These are phyloP conservation scores for Sycophila sp. DNA, from an alignment of 1,140 invertebrate species.

Conservation along the genomic window DNA sequence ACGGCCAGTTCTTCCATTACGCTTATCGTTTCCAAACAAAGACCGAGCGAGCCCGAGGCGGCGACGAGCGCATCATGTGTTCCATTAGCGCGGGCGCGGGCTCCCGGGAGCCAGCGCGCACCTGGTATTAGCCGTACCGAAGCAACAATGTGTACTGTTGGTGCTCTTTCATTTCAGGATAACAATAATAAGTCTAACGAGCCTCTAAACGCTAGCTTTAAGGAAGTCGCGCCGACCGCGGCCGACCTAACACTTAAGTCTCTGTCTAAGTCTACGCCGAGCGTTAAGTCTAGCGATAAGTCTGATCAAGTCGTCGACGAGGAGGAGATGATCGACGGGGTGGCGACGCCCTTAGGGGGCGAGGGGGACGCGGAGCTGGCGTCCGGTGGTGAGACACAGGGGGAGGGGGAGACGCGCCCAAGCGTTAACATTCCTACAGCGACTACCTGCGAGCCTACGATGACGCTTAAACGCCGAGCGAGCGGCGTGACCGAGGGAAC, in stretches of 20 bases:
- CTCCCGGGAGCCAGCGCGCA: background rate
- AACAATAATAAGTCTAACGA: conserved; percentile 66
- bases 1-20: conserved; percentile 67
- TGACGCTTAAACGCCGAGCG: conserved; percentile 67
- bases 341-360: background rate
- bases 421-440: conserved; percentile 60
- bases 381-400: conserved; percentile 12
- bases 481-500: conserved; percentile 65
- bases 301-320: conserved; percentile 47
- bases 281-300: conserved; percentile 62
- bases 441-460: conserved; percentile 59
- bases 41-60: conserved; percentile 62
- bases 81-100: conserved; percentile 62
- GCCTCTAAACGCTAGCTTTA: conserved; percentile 64
- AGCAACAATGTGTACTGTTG: conserved; percentile 68
- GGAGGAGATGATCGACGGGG: background rate
- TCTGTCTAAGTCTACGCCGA: conserved; percentile 61
- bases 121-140: conserved; percentile 66
- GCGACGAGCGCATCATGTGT: conserved; percentile 63
- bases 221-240: conserved; percentile 41
- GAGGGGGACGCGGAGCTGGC: background rate
- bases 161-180: conserved; percentile 69
- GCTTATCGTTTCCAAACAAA: conserved; percentile 64
- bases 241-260: conserved; percentile 43
- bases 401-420: conserved; percentile 10